Evolutionary conservation across 2,888 invertebrate species (phyloP).

Genomic region (Arctia plantaginis): DNA sequence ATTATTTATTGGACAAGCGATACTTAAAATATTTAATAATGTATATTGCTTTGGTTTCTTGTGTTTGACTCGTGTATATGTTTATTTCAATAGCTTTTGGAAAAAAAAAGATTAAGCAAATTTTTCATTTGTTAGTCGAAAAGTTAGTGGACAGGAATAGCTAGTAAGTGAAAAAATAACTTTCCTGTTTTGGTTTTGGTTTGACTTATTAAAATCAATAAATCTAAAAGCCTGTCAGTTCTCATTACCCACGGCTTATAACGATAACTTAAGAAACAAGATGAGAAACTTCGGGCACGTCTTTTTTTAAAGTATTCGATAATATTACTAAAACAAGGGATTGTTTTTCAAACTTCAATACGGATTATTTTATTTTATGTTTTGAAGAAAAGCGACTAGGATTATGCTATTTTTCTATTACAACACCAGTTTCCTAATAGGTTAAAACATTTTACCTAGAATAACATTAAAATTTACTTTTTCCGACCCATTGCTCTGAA

Average conservation of each 20-base stretch:
- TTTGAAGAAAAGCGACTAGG: slow-evolving; percentile 4
- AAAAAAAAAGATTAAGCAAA: too few relatives aligned
- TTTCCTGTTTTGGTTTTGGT: not conserved
- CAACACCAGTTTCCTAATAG: slow-evolving; percentile 15
- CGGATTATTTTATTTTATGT: not conserved
- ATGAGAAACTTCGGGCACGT: not conserved
- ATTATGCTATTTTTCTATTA: slow-evolving; percentile 21
- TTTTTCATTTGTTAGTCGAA: not conserved
- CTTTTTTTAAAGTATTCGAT: not conserved
- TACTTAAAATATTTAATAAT: too few relatives aligned
- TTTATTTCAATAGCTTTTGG: too few relatives aligned
- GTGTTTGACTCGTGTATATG: too few relatives aligned
- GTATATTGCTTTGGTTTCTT: too few relatives aligned
- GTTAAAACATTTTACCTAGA: slow-evolving; percentile 42
- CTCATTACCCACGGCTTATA: not conserved
- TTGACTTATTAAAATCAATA: not conserved
- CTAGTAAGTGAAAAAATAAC: not conserved
- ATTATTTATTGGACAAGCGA: too few relatives aligned
- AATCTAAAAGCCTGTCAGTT: not conserved
- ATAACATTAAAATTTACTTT: slow-evolving; percentile 47
- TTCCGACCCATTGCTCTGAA: slow-evolving; percentile 47
- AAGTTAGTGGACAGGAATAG: too few relatives aligned
- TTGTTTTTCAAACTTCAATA: not conserved
- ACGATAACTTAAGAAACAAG: too few relatives aligned
- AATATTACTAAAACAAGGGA: not conserved